Evolutionary conservation across 2,113 vertebrate genomes (phyloP), one percentile per base, ranked within the genome.

Genomic region (Tympanuchus pallidicinctus): DNA sequence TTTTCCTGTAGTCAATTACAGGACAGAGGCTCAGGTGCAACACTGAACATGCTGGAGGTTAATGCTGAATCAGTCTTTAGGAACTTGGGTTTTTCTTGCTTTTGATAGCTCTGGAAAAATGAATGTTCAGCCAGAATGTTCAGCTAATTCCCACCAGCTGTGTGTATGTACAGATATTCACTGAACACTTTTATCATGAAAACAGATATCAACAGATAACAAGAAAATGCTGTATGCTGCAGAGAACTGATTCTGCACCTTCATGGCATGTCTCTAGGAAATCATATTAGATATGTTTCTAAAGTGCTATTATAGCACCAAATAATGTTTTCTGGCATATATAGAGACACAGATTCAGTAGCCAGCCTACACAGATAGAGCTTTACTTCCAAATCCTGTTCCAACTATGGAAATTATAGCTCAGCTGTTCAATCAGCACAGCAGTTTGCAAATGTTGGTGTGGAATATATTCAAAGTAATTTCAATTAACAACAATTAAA

Each of bases 401-500:
- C 30, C 69, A 69, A 7, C 52, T 52, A 67, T 25, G 30, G 74
- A 77, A 91, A 86, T 89, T 77, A 19, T 16, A 83, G 56, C 32
- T 91, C 64, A 88, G 79, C 43, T 61, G 11, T 75, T 93, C 34
- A 52, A 61, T 90, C 56, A 84, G 20, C 81, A 88, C 45, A 81
- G 80, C 48, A 56, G 67, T 57, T 65, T 50, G 52, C 32, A 94
- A 88, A 93, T 63, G 13, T 52, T 91, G 18, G 16, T 73, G 38
- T 72, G 77, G 90, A 92, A 78, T 69, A 78, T 19, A 89, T 21
- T 77, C 27, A 27, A 87, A 83, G 63, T 67, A 75, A 90, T 84
- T 86, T 89, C 34, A 86, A 94, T 93, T 87, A 94, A 74, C 36
- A 64, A 24, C 74, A 85, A 93, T 92, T 90, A 92, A 79, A 77